phyloP scores from a whole-genome alignment of 1,140 invertebrate genomes.

The Pseudomyrmex concolor region DNA sequence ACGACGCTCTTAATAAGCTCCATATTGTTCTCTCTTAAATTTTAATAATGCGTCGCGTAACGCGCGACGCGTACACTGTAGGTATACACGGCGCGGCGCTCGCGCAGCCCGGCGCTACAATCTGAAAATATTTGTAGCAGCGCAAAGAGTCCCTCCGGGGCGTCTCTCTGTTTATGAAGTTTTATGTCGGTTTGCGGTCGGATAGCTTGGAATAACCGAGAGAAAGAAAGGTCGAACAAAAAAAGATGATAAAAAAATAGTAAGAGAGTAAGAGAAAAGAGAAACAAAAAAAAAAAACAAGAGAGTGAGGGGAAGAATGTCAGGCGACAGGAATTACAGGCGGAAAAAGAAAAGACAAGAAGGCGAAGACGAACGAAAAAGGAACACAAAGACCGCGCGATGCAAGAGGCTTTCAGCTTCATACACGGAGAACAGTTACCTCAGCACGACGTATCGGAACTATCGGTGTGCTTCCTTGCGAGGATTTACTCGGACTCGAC shows the following conservation, averaged over 20 bases:
- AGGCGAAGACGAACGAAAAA: slow-evolving; percentile 20
- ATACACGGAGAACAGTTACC: slow-evolving; percentile 54
- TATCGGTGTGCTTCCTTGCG: slow-evolving; percentile 46
- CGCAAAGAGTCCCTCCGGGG: slow-evolving; percentile 62
- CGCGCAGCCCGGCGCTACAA: slow-evolving; percentile 45
- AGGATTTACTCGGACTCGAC: slow-evolving; percentile 64
- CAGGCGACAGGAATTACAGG: slow-evolving; percentile 30
- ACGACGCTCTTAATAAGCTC: slow-evolving; percentile 61
- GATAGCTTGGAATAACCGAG: slow-evolving; percentile 41
- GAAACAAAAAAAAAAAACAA: slow-evolving; percentile 57
- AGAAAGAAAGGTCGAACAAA: slow-evolving; percentile 30
- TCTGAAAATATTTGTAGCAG: slow-evolving; percentile 73
- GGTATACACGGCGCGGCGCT: not conserved
- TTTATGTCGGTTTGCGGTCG: slow-evolving; percentile 68
- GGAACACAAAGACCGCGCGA: slow-evolving; percentile 3
- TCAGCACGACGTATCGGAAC: slow-evolving; percentile 37
- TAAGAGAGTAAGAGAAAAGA: not conserved
- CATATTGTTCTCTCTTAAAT: slow-evolving; percentile 61
- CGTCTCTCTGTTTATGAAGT: slow-evolving; percentile 72
- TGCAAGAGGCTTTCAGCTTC: slow-evolving; percentile 61
- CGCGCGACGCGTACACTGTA: slow-evolving; percentile 28
- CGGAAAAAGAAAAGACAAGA: slow-evolving; percentile 23
- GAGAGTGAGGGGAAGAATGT: slow-evolving; percentile 55
- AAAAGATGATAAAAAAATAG: not conserved
- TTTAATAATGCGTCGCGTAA: slow-evolving; percentile 66